phyloP scores from a whole-genome alignment of 2,113 vertebrate species.

The Climacteris rufus region DNA sequence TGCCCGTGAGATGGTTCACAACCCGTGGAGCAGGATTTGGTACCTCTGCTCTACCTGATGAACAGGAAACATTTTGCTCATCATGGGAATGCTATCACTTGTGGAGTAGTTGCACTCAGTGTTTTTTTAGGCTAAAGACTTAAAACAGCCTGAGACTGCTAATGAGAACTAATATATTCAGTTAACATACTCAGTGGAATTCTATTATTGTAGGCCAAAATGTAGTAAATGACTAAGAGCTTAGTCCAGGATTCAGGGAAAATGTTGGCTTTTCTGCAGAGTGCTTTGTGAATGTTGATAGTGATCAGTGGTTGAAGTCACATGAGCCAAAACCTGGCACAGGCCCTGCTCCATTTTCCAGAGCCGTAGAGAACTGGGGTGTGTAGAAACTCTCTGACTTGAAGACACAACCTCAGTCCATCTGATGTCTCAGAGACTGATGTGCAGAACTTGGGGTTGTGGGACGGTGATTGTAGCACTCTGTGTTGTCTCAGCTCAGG shows the following conservation, averaged over 20 bases:
- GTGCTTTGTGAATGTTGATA: neutral
- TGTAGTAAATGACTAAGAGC: neutral
- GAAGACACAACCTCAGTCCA: neutral
- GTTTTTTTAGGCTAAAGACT: neutral
- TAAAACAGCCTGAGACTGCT: neutral
- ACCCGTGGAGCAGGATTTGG: neutral
- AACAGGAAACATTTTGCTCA: neutral
- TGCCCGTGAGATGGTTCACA: neutral
- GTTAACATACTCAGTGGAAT: constrained; percentile 19
- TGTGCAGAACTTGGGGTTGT: neutral
- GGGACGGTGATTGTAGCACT: neutral
- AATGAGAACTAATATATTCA: neutral
- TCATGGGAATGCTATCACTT: neutral
- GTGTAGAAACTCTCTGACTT: neutral
- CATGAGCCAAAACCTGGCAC: neutral
- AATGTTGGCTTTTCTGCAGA: neutral
- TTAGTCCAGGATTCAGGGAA: neutral
- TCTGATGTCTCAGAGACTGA: neutral
- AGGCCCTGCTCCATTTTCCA: neutral
- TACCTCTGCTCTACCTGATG: neutral
- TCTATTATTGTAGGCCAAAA: neutral
- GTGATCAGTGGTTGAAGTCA: neutral
- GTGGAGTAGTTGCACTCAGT: neutral
- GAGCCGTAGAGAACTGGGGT: neutral
- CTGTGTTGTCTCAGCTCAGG: neutral